These are phyloP conservation scores for Alethe castanea DNA, from an alignment of 2,113 vertebrate species.

Conservation along the genomic window DNA sequence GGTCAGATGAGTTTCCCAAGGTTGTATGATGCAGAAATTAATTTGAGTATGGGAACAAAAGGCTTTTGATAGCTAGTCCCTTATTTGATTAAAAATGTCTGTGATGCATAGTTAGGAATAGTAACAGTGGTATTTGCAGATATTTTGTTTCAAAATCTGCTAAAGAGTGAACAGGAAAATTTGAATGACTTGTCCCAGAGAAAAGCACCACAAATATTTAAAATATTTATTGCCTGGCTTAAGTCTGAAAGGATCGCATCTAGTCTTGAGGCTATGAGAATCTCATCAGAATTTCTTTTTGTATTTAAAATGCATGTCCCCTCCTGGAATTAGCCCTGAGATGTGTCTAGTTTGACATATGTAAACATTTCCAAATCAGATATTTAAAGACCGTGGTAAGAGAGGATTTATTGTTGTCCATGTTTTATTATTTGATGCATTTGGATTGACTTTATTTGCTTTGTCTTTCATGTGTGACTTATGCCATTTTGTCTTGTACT, in stretches of 20 bases:
- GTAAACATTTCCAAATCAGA: neutral
- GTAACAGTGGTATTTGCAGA: neutral
- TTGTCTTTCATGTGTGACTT: constrained; percentile 21
- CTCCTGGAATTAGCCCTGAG: neutral
- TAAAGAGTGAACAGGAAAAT: neutral
- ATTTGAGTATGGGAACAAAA: neutral
- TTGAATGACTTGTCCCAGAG: neutral
- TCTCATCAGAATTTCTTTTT: neutral
- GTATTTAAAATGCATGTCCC: neutral
- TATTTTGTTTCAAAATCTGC: neutral
- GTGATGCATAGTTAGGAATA: neutral
- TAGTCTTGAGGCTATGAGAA: neutral
- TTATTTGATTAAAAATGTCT: neutral
- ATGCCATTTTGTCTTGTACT: neutral
- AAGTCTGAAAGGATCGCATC: neutral
- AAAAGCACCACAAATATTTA: neutral
- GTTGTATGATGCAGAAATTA: neutral
- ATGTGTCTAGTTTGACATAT: neutral
- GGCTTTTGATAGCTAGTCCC: neutral
- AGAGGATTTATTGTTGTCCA: neutral
- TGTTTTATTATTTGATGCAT: neutral
- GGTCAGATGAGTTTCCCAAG: neutral
- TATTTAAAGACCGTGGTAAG: neutral
- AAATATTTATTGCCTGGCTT: neutral
- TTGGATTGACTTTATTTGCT: constrained; percentile 1